These are phyloP conservation scores for Grammomys dolichurus DNA, from an alignment of 2,113 vertebrate species.

Conservation along the genomic window DNA sequence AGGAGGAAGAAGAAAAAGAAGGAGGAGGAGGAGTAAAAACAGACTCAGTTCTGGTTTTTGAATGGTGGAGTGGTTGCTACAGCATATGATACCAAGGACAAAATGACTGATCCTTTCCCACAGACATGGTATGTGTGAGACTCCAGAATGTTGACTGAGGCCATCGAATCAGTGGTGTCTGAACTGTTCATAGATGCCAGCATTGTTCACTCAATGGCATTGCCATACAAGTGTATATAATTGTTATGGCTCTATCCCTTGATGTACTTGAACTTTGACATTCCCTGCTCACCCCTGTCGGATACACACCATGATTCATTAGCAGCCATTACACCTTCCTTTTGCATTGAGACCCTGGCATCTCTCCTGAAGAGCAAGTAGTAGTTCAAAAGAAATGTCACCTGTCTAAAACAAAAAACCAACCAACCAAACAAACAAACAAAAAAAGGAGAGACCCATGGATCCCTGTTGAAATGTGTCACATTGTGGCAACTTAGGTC, in stretches of 20 bases:
- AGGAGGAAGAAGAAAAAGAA: too few relatives aligned
- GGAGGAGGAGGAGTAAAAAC: not conserved
- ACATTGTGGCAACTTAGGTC: not conserved
- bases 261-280: not conserved
- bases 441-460: constrained; percentile 28
- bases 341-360: constrained; percentile 19
- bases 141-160: not conserved
- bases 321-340: not conserved
- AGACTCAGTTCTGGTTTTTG: constrained; percentile 40
- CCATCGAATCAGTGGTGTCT: constrained; percentile 3
- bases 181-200: not conserved
- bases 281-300: not conserved
- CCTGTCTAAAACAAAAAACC: not conserved
- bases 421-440: not conserved
- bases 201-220: not conserved
- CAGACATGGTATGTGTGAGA: not conserved
- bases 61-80: not conserved
- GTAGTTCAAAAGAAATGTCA: not conserved
- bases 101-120: not conserved
- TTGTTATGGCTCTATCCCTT: not conserved
- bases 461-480: constrained; percentile 21
- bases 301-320: not conserved
- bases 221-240: not conserved
- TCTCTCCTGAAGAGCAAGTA: constrained; percentile 7
- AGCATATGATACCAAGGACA: constrained; percentile 6